Evolutionary conservation across 30 jellyfish, hydroid and myxozoan genomes (phyloP), one percentile per base, ranked within the genome.

Genomic region (Aurelia sp.): DNA sequence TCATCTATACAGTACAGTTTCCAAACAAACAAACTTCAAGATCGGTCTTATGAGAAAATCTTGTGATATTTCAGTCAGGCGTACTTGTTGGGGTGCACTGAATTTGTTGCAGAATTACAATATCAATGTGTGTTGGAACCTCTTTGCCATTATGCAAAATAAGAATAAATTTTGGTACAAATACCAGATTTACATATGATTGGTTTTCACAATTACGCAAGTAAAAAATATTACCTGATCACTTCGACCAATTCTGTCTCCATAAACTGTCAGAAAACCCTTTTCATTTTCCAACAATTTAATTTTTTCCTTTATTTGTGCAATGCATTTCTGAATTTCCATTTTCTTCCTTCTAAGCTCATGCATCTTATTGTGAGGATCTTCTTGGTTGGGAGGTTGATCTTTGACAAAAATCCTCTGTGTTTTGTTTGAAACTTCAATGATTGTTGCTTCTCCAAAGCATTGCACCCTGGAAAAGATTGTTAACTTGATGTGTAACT

Each of bases 381-480:
- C 48, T 19, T 74, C 92, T 12, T 13, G 50, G 13, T 75, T 92
- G 0, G 38, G 76, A 2, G 17, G n/a, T 3, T 31, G 12, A 18
- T 72, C 75, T 48, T 62, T 92, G 9, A 51, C 66, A 30, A n/a
- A 15, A 30, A 61, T n/a, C 21, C 21, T 51, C 63, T 70, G 35
- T 38, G 40, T 41, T 61, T 2, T 40, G 73, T 62, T 41, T 12
- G 84, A 75, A 17, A 85, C 95, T 58, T 85, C 95, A 18, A 85
- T 82, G 55, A 85, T 85, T 13, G 93, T 85, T 18, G 91, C 95
- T 58, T 85, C 95, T 31, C 91, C 76, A 60, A 20, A 74, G 85
- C 95, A 85, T 47, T 83, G 76, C 8, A 85, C 95, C 27, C 95
- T 85, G 40, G 13, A 84, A 67, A 11, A 59, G 7, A 44, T 8